These are phyloP conservation scores for Oryctolagus cuniculus DNA, from an alignment of 2,113 vertebrate species.

Conservation along the genomic window DNA sequence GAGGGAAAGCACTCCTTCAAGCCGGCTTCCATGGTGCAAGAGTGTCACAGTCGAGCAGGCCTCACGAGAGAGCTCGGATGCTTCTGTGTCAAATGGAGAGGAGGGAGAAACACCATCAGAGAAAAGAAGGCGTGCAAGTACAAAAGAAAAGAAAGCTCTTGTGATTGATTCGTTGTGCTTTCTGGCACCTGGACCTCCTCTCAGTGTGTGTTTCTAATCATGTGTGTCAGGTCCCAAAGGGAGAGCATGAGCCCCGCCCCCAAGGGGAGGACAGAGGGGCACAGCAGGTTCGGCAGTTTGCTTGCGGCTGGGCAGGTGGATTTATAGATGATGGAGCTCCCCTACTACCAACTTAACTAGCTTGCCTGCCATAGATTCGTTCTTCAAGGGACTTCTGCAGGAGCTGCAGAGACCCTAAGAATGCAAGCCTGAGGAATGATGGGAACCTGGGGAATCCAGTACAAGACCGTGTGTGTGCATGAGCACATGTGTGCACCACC, in stretches of 20 bases:
- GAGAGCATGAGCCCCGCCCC: not conserved
- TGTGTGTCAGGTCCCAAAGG: not conserved
- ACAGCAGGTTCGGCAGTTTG: not conserved
- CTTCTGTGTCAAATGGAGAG: not conserved
- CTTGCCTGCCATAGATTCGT: not conserved
- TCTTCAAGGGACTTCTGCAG: not conserved
- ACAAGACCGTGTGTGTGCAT: no score
- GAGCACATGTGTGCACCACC: accelerated
- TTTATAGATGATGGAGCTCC: not conserved
- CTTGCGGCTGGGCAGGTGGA: not conserved
- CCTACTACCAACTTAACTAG: not conserved
- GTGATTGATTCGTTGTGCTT: not conserved
- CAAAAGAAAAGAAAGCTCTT: not conserved
- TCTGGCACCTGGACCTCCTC: not conserved
- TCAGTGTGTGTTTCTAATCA: not conserved
- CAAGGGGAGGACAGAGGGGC: not conserved
- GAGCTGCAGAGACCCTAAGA: not conserved
- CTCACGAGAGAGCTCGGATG: no score
- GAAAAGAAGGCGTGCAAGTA: not conserved
- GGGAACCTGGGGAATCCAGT: accelerated
- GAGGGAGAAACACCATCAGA: not conserved
- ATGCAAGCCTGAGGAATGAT: not conserved
- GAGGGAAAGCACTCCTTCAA: not conserved
- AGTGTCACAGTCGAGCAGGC: not conserved
- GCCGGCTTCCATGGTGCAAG: not conserved